Base-by-base conservation (phyloP, 2,888 invertebrate genomes). In the Eupsilia transversa region DNA sequence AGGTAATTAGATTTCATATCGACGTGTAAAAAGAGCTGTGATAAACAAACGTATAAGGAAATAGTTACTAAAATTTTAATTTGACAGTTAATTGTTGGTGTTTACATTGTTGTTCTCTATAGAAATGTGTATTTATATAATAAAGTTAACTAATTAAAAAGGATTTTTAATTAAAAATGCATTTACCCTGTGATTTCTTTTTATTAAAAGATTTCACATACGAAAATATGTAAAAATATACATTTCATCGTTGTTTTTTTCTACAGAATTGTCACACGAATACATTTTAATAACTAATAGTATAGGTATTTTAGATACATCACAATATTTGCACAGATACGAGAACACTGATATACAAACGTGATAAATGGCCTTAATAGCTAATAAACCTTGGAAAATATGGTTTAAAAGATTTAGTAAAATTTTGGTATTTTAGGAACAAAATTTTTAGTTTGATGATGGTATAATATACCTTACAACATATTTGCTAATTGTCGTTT, bases 21-120 rank as follows among this genome's bases (percentile, higher is more conserved):
- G 85, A 83, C 86, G 88, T 86, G 87, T 89, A 86, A 91, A 91
- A 91, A 90, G 90, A 93, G 92, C 94, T 94, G 94, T 94, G 94
- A 94, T 94, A 94, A 91, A 88, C 87, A 88, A 86, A 82, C 83
- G 86, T 80, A 84, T 85, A 86, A 87, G 81, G 78, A 79, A 82
- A 83, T 77, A 80, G 76, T 85, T 82, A 80, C 76, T 83, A 83
- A 82, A 80, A 79, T 83, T 84, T 76, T 80, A 86, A 87, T 77
- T 83, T 79, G 83, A 84, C 74, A 77, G 70, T 80, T 80, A 78
- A 80, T 80, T 87, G 80, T 86, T 86, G 83, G 81, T 81, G 74
- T 79, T 83, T 73, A 77, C 75, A 71, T 82, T 86, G 85, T 86
- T 85, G 79, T 81, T 86, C 79, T 83, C 74, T 81, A 80, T 75